Conservation (phyloP, 2,113 vertebrate species). For the Megaptera novaeangliae region DNA sequence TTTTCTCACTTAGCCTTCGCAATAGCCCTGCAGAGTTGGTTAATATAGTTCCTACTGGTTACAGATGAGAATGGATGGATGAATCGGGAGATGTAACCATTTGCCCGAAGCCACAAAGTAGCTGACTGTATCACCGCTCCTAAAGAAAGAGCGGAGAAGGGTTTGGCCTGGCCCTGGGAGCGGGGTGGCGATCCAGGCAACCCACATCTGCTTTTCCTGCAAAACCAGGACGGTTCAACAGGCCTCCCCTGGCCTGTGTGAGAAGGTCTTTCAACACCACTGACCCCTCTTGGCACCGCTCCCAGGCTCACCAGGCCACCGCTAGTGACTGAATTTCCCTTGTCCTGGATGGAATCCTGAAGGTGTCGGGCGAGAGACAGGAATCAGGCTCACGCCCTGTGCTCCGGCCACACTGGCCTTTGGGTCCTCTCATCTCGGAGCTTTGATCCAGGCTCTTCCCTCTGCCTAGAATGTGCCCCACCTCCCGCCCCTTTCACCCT, state of each 20-base stretch:
- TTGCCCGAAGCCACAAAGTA: background rate
- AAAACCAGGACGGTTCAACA: background rate
- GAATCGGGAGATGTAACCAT: background rate
- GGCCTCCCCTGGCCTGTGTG: background rate
- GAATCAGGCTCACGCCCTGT: background rate
- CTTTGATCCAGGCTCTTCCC: background rate
- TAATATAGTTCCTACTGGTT: background rate
- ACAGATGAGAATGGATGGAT: background rate
- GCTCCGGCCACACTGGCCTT: background rate
- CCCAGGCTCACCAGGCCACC: background rate
- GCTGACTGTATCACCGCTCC: background rate
- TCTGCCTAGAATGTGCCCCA: background rate
- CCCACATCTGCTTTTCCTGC: background rate
- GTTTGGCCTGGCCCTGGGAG: background rate
- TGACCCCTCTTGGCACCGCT: background rate
- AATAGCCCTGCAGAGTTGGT: background rate
- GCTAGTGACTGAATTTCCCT: background rate
- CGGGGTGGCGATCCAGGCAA: accelerated
- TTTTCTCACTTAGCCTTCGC: background rate
- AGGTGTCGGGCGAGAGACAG: background rate
- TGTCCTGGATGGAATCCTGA: background rate
- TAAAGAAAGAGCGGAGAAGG: background rate
- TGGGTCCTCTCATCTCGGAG: background rate
- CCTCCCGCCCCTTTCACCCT: background rate
- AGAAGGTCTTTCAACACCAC: background rate